A percentile compares a stretch with the other conserved stretches of the same genome.
Evolutionary conservation across 1,140 invertebrate genomes (phyloP).

Genomic region (Mamestra configurata): DNA sequence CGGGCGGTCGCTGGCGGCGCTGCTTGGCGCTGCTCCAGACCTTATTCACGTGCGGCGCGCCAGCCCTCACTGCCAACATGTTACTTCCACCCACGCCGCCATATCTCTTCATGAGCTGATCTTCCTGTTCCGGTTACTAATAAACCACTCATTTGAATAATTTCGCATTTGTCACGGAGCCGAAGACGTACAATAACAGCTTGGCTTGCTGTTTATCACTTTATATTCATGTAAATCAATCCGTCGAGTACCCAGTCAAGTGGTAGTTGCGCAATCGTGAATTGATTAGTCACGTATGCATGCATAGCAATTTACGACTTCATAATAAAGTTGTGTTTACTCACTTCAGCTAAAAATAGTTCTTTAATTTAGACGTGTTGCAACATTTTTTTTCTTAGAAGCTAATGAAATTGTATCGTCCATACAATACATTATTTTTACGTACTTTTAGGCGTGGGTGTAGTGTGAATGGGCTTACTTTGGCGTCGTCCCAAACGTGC

Average conservation of each 20-base stretch:
- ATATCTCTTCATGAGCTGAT: constrained; percentile 60
- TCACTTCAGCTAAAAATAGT: constrained; percentile 19
- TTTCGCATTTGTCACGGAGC: constrained; percentile 26
- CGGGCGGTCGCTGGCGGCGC: constrained; percentile 57
- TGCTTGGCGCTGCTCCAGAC: constrained; percentile 68
- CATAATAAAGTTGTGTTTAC: constrained; percentile 17
- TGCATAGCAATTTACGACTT: constrained; percentile 9
- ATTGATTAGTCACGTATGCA: constrained; percentile 43
- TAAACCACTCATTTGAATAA: constrained; percentile 54
- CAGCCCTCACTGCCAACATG: constrained; percentile 55
- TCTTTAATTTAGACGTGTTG: not conserved
- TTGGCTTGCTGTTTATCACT: not conserved
- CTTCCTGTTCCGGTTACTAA: constrained; percentile 77
- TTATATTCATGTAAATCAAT: constrained; percentile 25
- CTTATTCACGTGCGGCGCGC: constrained; percentile 72
- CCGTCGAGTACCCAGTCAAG: constrained; percentile 16
- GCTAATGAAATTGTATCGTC: constrained; percentile 27
- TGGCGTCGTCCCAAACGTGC: constrained; percentile 81
- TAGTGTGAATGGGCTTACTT: constrained; percentile 83
- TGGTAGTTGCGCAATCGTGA: constrained; percentile 14
- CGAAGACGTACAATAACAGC: not conserved
- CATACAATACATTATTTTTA: constrained; percentile 67
- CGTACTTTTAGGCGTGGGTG: constrained; percentile 63
- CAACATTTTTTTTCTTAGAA: not conserved
- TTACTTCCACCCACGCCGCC: constrained; percentile 61